These are phyloP conservation scores for Pollenia griseotomentosa DNA, from an alignment of 2,888 invertebrate genomes.

Conservation along the genomic window DNA sequence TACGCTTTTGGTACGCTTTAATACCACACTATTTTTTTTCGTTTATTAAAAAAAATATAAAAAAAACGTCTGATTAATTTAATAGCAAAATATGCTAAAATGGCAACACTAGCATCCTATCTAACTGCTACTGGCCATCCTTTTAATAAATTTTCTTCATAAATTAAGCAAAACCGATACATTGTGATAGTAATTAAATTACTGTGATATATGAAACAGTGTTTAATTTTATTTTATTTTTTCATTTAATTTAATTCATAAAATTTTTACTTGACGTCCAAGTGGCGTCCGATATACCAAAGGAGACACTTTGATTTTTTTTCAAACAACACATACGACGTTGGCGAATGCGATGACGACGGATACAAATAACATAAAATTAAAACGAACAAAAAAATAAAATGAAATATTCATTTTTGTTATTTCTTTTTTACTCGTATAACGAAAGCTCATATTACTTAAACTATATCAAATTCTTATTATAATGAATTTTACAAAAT, in stretches of 20 bases:
- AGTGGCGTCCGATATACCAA: conserved; percentile 67
- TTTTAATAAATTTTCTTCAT: too few relatives aligned
- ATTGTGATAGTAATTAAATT: conserved; percentile 16
- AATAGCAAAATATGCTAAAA: too few relatives aligned
- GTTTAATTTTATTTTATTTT: background rate
- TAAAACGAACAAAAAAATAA: conserved; percentile 26
- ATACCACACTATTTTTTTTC: too few relatives aligned
- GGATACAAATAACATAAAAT: conserved; percentile 41
- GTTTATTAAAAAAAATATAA: too few relatives aligned
- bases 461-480: conserved; percentile 75
- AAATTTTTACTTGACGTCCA: conserved; percentile 60
- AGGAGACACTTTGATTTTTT: conserved; percentile 69
- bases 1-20: too few relatives aligned
- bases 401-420: conserved; percentile 28
- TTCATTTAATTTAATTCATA: conserved; percentile 39
- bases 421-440: conserved; percentile 59
- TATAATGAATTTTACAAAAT: conserved; percentile 75
- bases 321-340: conserved; percentile 19
- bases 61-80: too few relatives aligned
- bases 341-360: conserved; percentile 6
- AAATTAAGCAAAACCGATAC: background rate
- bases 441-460: conserved; percentile 74
- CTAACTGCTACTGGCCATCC: too few relatives aligned
- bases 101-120: too few relatives aligned
- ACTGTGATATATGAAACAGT: conserved; percentile 28